A percentile compares a stretch with the other conserved stretches of the same genome.
These are phyloP conservation scores for Bubo scandiacus DNA, from an alignment of 2,113 vertebrate genomes.

Conservation along the genomic window DNA sequence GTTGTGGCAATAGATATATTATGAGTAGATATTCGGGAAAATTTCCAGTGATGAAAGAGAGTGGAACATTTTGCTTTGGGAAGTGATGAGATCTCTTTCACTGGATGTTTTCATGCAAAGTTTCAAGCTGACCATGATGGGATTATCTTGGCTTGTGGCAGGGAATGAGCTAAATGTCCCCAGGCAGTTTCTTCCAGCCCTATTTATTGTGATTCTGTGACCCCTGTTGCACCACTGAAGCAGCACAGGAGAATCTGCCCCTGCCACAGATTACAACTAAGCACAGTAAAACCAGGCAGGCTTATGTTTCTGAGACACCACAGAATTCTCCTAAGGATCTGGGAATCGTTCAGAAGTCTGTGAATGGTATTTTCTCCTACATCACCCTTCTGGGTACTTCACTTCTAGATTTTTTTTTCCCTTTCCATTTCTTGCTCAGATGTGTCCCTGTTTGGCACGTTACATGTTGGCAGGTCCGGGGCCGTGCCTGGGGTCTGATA, in stretches of 20 bases:
- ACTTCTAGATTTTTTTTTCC: background rate
- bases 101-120: background rate
- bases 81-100: background rate
- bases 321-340: background rate
- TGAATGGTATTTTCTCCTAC: background rate
- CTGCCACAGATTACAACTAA: background rate
- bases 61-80: background rate
- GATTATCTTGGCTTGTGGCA: background rate
- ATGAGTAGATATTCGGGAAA: background rate
- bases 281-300: background rate
- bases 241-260: background rate
- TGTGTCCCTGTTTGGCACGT: background rate
- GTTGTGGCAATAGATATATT: background rate
- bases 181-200: background rate
- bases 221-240: background rate
- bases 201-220: background rate
- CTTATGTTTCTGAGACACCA: background rate
- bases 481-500: background rate
- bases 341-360: background rate
- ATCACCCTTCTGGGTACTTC: background rate
- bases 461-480: too few species aligned
- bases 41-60: accelerated
- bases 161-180: background rate
- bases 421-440: background rate
- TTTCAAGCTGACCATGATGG: background rate